Percentiles rank a stretch among this genome's conserved stretches.
Evolutionary conservation across 2,113 vertebrate species (phyloP).

Genomic region (Istiophorus platypterus): DNA sequence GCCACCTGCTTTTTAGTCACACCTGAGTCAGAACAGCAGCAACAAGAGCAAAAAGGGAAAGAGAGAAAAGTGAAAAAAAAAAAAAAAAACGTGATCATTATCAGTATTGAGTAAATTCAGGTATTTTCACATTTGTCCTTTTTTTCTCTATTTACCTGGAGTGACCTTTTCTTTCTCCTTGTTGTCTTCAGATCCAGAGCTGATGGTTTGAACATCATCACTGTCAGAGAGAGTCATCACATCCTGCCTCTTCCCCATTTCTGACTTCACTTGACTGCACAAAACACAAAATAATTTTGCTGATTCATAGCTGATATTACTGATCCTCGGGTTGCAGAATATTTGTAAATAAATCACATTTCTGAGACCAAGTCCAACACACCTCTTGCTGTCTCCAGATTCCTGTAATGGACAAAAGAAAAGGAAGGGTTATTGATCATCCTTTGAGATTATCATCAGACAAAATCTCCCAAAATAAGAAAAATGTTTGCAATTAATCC

Average conservation of each 20-base stretch:
- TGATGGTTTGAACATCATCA: constrained; percentile 98
- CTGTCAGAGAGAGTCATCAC: constrained; percentile 95
- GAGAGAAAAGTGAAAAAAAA: neutral
- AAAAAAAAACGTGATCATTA: neutral
- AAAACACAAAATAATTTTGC: constrained; percentile 20
- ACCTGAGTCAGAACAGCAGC: constrained; percentile 66
- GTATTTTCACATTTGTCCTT: constrained; percentile 18
- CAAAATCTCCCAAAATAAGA: neutral
- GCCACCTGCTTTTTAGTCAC: constrained; percentile 94
- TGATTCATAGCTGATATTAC: neutral
- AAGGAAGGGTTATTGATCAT: neutral
- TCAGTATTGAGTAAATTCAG: too few relatives aligned
- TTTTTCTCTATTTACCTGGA: constrained; percentile 67
- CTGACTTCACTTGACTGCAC: constrained; percentile 69
- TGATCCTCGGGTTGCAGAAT: neutral
- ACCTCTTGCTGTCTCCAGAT: constrained; percentile 82
- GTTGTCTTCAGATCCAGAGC: constrained; percentile 93
- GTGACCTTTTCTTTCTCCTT: constrained; percentile 87
- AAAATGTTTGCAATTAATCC: neutral
- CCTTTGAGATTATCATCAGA: neutral
- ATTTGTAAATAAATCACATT: neutral
- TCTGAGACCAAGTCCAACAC: constrained; percentile 12
- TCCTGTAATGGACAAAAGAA: constrained; percentile 81
- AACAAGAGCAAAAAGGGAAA: neutral
- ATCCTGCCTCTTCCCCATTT: constrained; percentile 83